Evolutionary conservation across 2,888 invertebrate genomes (phyloP), one percentile per base, ranked within the genome.

Genomic region (Halictus quadricinctus): DNA sequence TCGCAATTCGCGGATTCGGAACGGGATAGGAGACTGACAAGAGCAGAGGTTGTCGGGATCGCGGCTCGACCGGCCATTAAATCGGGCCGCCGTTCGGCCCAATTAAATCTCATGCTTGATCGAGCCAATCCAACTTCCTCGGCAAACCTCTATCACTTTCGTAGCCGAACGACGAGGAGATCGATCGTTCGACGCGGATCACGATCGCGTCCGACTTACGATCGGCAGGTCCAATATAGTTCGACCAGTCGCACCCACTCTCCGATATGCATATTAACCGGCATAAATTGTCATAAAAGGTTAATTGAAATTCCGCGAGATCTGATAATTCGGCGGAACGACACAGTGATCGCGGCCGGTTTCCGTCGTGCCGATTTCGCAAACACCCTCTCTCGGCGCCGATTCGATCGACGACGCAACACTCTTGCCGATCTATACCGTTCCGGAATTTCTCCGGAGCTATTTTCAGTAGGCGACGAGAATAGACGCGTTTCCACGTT

Each of bases 271-370:
- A 36, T 75, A 78, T 78, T 74, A 70, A 76, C 64, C 15, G 46
- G 58, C 73, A 76, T 83, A 83, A 84, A 83, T 84, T 70, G 70
- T 77, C 25, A n/a, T 15, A 46, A 77, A 83, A 84, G 83, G 84
- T 84, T 84, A 83, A 83, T 78, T 64, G 84, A 74, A 83, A 83
- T 84, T 78, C 83, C 74, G 25, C 54, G 83, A 73, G 77, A 83
- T 66, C 50, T 43, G 72, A n/a, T 64, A 70, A 72, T 77, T 74
- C 25, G 73, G 69, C 48, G 75, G 58, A 25, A 50, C 50, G 50
- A 50, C 50, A 18, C 7, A 29, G 29, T 29, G 29, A 29, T 29
- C 29, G 10, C 15, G 48, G 48, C 60, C n/a, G 60, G 36, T 66
- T 29, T 2, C 6, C 66, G 64, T 29, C 29, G 8, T 18, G 18